A percentile compares a stretch with the other conserved stretches of the same genome.
These are phyloP conservation scores for Hetaerina titia DNA, from an alignment of 2,888 invertebrate species.

Conservation along the genomic window DNA sequence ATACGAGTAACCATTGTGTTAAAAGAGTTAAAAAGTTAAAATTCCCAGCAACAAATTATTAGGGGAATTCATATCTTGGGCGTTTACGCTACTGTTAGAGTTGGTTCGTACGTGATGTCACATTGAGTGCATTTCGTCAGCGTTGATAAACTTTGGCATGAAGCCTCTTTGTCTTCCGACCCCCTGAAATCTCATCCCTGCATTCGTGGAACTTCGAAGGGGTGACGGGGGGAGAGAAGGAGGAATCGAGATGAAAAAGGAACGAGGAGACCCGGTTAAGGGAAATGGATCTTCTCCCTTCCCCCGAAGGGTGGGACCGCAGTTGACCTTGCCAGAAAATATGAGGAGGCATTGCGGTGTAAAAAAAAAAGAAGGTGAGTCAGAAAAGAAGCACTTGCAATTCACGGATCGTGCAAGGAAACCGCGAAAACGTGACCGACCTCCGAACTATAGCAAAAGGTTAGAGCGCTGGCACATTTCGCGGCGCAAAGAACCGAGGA, in stretches of 20 bases:
- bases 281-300: background rate
- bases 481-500: background rate
- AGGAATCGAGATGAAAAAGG: background rate
- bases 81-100: no score
- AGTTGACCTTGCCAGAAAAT: conserved; percentile 8
- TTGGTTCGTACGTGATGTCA: no score
- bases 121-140: no score
- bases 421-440: conserved; percentile 32
- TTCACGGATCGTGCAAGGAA: background rate
- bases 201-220: no score
- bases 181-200: no score
- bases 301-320: background rate
- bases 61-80: no score
- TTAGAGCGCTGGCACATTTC: background rate
- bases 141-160: no score
- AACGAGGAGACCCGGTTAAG: background rate
- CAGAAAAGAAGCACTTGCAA: background rate
- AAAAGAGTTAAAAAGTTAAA: no score
- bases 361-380: background rate
- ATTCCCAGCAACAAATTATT: no score
- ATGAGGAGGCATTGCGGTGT: background rate
- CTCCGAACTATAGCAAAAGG: conserved; percentile 20
- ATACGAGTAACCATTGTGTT: no score
- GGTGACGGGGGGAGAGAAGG: no score
- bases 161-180: no score